These are phyloP conservation scores for Ploceus nigricollis DNA, from an alignment of 2,113 vertebrate species.

Conservation along the genomic window DNA sequence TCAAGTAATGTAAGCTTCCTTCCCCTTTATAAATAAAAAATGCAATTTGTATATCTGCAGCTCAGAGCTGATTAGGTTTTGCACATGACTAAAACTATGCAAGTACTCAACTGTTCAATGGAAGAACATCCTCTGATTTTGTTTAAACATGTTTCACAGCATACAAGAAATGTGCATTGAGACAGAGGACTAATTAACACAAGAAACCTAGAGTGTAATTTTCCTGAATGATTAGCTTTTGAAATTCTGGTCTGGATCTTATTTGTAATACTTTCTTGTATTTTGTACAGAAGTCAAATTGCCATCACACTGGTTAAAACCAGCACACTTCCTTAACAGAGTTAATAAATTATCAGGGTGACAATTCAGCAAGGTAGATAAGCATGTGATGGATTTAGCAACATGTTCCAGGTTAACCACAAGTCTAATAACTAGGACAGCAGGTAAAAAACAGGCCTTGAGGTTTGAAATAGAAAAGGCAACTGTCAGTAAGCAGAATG, in stretches of 20 bases:
- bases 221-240: background rate
- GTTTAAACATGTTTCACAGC: background rate
- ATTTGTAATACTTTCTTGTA: background rate
- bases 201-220: background rate
- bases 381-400: constrained; percentile 13
- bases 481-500: background rate
- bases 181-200: background rate
- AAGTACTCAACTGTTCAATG: background rate
- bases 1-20: background rate
- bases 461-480: background rate
- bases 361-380: constrained; percentile 14
- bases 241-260: background rate
- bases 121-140: background rate
- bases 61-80: background rate
- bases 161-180: background rate
- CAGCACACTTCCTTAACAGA: background rate
- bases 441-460: background rate
- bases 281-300: background rate
- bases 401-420: background rate
- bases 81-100: background rate
- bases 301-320: background rate
- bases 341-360: background rate
- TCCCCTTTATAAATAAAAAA: background rate
- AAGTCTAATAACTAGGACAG: background rate
- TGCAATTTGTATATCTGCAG: background rate